Evolutionary conservation across 2,888 invertebrate species (phyloP).

Genomic region (Rotaria sp.): DNA sequence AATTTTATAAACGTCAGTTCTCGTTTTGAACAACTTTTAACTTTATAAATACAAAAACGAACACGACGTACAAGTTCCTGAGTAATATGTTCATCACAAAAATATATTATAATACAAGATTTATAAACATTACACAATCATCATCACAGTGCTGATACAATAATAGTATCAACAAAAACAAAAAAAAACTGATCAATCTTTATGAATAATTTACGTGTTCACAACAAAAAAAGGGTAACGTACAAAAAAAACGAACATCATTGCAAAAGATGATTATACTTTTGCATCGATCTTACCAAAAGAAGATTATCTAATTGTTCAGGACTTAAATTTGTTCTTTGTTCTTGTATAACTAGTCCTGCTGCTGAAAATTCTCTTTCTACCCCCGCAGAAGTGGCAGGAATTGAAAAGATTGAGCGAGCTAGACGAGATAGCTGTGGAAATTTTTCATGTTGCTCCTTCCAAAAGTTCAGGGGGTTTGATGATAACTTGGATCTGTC

Average conservation of each 20-base stretch:
- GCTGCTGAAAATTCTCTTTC: neutral
- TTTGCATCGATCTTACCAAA: neutral
- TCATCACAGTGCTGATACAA: too few species aligned
- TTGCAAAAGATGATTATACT: neutral
- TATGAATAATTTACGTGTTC: neutral
- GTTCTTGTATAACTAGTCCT: neutral
- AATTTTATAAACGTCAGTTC: too few species aligned
- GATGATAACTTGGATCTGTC: neutral
- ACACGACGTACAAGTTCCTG: too few species aligned
- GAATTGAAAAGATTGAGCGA: neutral
- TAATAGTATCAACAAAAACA: neutral
- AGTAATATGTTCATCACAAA: too few species aligned
- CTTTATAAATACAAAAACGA: too few species aligned
- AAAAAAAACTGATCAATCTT: neutral
- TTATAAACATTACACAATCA: too few species aligned
- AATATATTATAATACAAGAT: too few species aligned
- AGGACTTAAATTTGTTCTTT: neutral
- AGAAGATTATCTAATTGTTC: neutral
- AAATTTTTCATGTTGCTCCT: neutral
- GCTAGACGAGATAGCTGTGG: neutral
- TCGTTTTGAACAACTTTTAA: too few species aligned
- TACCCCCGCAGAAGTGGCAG: neutral
- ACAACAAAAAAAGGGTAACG: neutral
- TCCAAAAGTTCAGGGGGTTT: neutral
- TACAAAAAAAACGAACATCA: neutral